These are phyloP conservation scores for Apostichopus japonicus DNA, from an alignment of 35 echinoderm and acorn worm species.

Conservation along the genomic window DNA sequence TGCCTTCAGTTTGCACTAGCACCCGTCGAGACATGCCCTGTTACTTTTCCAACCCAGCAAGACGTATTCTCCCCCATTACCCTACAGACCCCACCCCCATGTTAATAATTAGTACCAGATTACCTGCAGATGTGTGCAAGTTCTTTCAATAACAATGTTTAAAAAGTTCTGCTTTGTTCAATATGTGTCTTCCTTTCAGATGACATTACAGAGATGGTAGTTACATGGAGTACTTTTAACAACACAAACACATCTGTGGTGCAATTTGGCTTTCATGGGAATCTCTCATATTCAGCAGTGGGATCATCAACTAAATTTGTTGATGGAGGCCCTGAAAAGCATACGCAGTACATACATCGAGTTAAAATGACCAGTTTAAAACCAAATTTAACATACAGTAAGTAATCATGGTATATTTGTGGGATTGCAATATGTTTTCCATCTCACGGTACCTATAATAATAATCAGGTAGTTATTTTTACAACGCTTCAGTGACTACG, in stretches of 20 bases:
- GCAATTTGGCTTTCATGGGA: constrained; percentile 63
- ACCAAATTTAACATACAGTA: constrained; percentile 78
- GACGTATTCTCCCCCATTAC: too few species aligned
- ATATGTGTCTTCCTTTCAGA: constrained; percentile 44
- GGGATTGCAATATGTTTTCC: too few species aligned
- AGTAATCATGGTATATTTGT: constrained; percentile 26
- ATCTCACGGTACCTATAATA: too few species aligned
- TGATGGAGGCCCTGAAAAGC: constrained; percentile 68
- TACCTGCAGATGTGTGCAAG: too few species aligned
- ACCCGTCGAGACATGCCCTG: too few species aligned
- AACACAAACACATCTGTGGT: constrained; percentile 69
- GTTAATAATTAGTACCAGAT: background rate
- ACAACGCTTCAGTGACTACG: too few species aligned
- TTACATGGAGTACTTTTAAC: constrained; percentile 95
- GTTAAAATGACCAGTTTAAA: constrained; percentile 73
- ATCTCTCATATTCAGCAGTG: constrained; percentile 42
- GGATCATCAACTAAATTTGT: constrained; percentile 90
- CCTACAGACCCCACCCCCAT: background rate
- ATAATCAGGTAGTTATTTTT: too few species aligned
- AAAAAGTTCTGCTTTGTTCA: background rate
- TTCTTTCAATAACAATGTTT: too few species aligned
- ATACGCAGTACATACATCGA: constrained; percentile 85
- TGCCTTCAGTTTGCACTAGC: too few species aligned
- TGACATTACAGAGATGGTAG: constrained; percentile 81
- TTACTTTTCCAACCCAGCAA: too few species aligned